Conservation (phyloP, 2,888 invertebrate species). For the Trachelus troglodyta region DNA sequence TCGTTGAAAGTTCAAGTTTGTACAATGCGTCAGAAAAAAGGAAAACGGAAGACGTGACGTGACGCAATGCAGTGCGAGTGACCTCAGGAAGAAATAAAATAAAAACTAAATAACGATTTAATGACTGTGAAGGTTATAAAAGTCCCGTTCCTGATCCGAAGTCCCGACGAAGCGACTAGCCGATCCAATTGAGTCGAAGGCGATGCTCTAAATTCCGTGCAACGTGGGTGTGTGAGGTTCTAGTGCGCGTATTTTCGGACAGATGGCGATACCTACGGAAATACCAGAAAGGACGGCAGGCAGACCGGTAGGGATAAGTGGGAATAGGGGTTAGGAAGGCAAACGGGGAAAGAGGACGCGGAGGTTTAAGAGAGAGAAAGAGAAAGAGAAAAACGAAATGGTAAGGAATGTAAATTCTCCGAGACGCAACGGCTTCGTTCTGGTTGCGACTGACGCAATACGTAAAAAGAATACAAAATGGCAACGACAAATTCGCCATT, state of each 20-base stretch:
- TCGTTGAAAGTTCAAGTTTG: background rate
- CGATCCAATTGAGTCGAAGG: conserved; percentile 9
- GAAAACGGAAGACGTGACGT: background rate
- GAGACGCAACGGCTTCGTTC: background rate
- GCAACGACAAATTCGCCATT: background rate
- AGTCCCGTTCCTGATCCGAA: background rate
- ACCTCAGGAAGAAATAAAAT: background rate
- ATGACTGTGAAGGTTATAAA: background rate
- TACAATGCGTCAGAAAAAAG: background rate
- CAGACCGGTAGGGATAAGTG: background rate
- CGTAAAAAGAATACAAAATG: background rate
- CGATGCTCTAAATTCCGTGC: conserved; percentile 10
- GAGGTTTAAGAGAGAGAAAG: too few species aligned
- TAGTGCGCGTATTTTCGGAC: background rate
- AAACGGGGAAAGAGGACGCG: too few species aligned
- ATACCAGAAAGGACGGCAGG: background rate
- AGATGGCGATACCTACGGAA: background rate
- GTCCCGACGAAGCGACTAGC: background rate
- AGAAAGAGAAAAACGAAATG: background rate
- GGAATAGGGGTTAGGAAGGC: background rate
- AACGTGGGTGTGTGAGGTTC: conserved; percentile 11
- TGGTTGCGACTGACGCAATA: background rate
- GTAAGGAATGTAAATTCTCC: background rate
- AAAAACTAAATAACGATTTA: background rate
- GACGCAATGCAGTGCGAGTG: background rate